A percentile compares a stretch with the other conserved stretches of the same genome.
These are phyloP conservation scores for Ptychoptera albimana DNA, from an alignment of 2,888 invertebrate genomes.

Conservation along the genomic window DNA sequence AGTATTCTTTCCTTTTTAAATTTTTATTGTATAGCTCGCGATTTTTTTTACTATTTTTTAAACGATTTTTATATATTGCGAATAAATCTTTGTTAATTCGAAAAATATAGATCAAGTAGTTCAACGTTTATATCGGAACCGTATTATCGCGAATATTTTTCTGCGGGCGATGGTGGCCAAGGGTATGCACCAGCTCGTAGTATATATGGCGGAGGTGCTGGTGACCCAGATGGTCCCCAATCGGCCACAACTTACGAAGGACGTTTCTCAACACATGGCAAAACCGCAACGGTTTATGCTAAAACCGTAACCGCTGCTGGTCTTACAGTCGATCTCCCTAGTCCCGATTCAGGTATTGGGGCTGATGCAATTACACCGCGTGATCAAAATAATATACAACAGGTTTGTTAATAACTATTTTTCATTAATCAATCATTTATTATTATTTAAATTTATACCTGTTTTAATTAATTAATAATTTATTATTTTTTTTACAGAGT, in stretches of 20 bases:
- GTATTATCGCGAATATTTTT: conserved; percentile 63
- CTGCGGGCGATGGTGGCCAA: conserved; percentile 35
- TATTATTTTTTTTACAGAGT: conserved; percentile 41
- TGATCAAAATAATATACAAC: conserved; percentile 77
- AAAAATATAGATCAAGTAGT: conserved; percentile 12
- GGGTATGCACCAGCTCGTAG: conserved; percentile 27
- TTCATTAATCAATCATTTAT: not conserved
- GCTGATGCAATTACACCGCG: conserved; percentile 84
- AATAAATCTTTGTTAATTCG: not conserved
- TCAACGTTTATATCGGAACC: conserved; percentile 52
- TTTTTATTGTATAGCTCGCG: not conserved
- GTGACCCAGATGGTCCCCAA: conserved; percentile 25
- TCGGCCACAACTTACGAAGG: conserved; percentile 27
- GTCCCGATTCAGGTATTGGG: conserved; percentile 91
- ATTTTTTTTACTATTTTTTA: not conserved
- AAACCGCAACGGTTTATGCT: conserved; percentile 26
- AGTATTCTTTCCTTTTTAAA: conserved; percentile 4
- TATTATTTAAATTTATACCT: not conserved
- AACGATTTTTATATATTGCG: not conserved
- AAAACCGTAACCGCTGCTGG: conserved; percentile 52
- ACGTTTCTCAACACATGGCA: conserved; percentile 24
- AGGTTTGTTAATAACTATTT: conserved; percentile 44
- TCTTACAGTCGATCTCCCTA: conserved; percentile 84
- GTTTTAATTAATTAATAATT: not conserved
- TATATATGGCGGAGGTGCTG: conserved; percentile 16